These are phyloP conservation scores for Trematocara nigrifrons DNA, from an alignment of 2,113 vertebrate species.

Conservation along the genomic window DNA sequence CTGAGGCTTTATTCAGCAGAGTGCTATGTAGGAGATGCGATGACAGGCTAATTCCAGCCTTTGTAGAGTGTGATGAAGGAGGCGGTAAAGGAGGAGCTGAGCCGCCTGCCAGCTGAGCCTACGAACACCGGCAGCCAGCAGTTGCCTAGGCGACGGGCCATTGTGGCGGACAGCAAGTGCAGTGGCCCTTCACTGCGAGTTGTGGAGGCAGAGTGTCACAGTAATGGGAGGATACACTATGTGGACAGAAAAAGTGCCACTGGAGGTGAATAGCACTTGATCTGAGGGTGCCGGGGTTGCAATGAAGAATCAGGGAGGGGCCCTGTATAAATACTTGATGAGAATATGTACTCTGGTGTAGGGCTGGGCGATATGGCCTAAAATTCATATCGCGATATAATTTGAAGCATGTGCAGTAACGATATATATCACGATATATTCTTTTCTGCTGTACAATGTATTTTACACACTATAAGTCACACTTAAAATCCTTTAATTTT, in stretches of 20 bases:
- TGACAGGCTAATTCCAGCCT: conserved; percentile 59
- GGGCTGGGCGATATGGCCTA: too few relatives aligned
- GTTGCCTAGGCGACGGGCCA: conserved; percentile 66
- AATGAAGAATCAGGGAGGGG: conserved; percentile 6
- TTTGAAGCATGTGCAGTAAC: too few relatives aligned
- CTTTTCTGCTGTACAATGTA: too few relatives aligned
- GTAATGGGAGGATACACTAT: conserved; percentile 3
- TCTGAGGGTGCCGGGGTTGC: neutral
- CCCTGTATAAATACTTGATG: conserved; percentile 20
- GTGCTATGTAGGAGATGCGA: conserved; percentile 44
- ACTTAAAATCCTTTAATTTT: too few relatives aligned
- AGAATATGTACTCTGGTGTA: neutral
- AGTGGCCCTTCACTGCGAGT: conserved; percentile 33
- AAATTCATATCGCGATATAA: too few relatives aligned
- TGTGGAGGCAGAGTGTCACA: conserved; percentile 38
- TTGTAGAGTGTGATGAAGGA: conserved; percentile 61
- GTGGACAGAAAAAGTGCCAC: conserved; percentile 21
- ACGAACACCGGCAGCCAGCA: conserved; percentile 55
- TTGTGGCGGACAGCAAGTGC: conserved; percentile 54
- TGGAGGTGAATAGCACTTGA: conserved; percentile 33
- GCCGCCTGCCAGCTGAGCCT: conserved; percentile 68
- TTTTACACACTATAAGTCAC: too few relatives aligned
- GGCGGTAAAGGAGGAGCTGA: conserved; percentile 55
- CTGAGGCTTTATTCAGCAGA: conserved; percentile 31
- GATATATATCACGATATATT: too few relatives aligned